Percentiles rank a stretch among this genome's conserved stretches.
Conservation (phyloP, 2,888 invertebrate genomes). For the Aspidapion aeneum region DNA sequence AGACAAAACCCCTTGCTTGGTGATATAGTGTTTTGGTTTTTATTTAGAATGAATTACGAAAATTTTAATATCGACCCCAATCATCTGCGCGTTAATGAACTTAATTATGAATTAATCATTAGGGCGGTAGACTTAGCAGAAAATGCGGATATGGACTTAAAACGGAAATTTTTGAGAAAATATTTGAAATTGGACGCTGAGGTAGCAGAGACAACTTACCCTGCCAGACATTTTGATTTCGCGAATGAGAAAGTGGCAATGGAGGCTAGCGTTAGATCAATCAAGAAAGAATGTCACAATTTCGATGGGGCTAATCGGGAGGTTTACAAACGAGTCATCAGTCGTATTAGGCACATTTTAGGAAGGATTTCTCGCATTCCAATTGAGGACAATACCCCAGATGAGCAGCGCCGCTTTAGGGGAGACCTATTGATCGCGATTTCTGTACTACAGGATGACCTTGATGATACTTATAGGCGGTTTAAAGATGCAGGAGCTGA, state of each 20-base stretch:
- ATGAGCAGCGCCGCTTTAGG: background rate
- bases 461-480: background rate
- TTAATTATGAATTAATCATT: background rate
- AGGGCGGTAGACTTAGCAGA: background rate
- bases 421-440: background rate
- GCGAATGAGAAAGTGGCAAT: background rate
- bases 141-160: background rate
- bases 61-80: background rate
- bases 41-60: too few relatives aligned
- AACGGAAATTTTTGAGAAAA: background rate
- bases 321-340: background rate
- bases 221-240: background rate
- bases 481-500: background rate
- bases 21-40: too few relatives aligned
- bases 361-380: background rate
- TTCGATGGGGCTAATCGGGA: background rate
- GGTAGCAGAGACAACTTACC: background rate
- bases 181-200: background rate
- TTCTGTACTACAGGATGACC: background rate
- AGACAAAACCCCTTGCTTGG: too few relatives aligned
- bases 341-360: background rate
- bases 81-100: background rate
- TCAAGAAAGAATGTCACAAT: background rate
- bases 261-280: background rate
- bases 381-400: background rate